Base-by-base conservation (phyloP, 2,797 vertebrate genomes). In the Dendrocincla fuliginosa region DNA sequence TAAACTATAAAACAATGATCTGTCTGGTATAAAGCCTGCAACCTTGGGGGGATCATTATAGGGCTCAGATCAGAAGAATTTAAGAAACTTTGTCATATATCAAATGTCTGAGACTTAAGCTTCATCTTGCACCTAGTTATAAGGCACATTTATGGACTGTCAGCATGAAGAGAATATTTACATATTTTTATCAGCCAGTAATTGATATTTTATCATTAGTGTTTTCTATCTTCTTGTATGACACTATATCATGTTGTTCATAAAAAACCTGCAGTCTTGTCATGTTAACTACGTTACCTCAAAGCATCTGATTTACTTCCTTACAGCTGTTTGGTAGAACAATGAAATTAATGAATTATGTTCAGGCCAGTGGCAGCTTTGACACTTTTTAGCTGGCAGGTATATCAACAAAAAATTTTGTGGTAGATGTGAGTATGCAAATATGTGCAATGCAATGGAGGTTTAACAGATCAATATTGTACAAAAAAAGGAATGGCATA, bases 221-320 rank as follows among this genome's bases (percentile, higher is more conserved):
- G 60, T 76, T 91, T 92, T 90, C 93, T 96, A 93, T 95, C 94
- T 77, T 84, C 83, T 95, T 91, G 78, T 90, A 85, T 96, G 87
- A 91, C 53, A 35, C 35, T 75, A 5, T 91, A 79, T 93, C 87
- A 82, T 73, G 30, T 68, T 89, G 52, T 87, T 96, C 50, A 39
- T 86, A 84, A 95, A 73, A 73, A 71, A 89, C 28, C 27, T 67
- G 33, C 44, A 63, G 37, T 20, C 41, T 50, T 90, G 73, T 80
- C 80, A 68, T 73, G 61, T 92, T 87, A 94, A 89, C 79, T 79
- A 3, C 22, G 32, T 89, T 91, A 81, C 65, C 64, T 90, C 74
- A 78, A 59, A 96, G 41, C 69, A 85, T 86, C 76, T 67, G 82
- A 92, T 94, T 96, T 96, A 87, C 63, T 90, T 89, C 25, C 47